These are phyloP conservation scores for Ips nitidus DNA, from an alignment of 1,140 invertebrate species.

Conservation along the genomic window DNA sequence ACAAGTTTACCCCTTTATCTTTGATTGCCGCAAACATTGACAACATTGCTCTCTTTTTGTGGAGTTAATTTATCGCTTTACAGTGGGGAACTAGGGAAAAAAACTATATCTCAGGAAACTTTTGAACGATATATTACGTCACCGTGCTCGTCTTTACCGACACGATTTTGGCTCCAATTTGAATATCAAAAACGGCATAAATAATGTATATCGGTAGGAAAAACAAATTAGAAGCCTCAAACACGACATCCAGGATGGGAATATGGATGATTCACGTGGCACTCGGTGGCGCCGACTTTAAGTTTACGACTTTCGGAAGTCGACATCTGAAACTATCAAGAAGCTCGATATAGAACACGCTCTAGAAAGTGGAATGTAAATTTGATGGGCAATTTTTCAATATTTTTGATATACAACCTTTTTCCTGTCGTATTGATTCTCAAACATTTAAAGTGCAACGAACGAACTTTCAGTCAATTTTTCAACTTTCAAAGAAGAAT, in stretches of 20 bases:
- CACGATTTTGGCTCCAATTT: slow-evolving; percentile 7
- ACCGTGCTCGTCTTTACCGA: neutral
- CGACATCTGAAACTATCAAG: too few species aligned
- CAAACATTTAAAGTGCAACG: too few species aligned
- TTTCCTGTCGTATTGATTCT: too few species aligned
- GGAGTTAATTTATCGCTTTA: too few species aligned
- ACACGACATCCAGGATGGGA: slow-evolving; percentile 24
- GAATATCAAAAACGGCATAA: slow-evolving; percentile 29
- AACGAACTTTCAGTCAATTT: too few species aligned
- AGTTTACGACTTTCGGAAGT: too few species aligned
- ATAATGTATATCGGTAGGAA: slow-evolving; percentile 23
- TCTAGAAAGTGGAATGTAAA: too few species aligned
- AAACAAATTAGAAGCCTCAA: slow-evolving; percentile 17
- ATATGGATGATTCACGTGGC: slow-evolving; percentile 21
- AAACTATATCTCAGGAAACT: neutral
- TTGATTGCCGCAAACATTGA: neutral
- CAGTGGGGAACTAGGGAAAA: neutral
- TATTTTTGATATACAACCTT: too few species aligned
- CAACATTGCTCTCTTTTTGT: too few species aligned
- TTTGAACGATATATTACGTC: neutral
- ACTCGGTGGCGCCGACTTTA: slow-evolving; percentile 14
- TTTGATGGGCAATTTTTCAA: too few species aligned
- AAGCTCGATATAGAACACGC: too few species aligned
- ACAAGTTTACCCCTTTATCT: neutral
- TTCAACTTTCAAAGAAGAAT: too few species aligned